Conservation (phyloP, 2,888 invertebrate species). For the Coremacera marginata region DNA sequence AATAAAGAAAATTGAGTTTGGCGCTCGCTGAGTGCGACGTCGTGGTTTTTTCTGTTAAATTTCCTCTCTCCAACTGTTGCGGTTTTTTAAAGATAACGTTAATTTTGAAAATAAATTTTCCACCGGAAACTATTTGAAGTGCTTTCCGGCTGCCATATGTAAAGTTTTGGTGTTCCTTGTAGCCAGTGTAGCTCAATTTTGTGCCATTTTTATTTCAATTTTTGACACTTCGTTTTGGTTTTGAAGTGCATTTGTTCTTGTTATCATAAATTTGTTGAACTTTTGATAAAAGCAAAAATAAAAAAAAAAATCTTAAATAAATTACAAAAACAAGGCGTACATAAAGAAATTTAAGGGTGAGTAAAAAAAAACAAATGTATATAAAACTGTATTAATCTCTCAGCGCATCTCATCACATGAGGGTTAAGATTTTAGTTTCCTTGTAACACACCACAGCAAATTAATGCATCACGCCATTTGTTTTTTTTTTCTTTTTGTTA, state of each 20-base stretch:
- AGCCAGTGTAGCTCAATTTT: neutral
- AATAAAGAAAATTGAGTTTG: neutral
- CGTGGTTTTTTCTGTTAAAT: neutral
- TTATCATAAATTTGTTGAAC: too few relatives aligned
- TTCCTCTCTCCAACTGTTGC: neutral
- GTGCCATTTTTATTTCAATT: neutral
- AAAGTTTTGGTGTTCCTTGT: neutral
- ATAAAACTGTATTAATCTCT: too few relatives aligned
- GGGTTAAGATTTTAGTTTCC: too few relatives aligned
- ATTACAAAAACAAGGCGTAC: neutral
- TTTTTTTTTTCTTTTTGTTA: too few relatives aligned
- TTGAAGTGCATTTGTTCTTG: neutral
- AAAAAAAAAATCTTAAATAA: neutral
- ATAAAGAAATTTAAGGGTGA: too few relatives aligned
- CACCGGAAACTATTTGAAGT: constrained; percentile 16
- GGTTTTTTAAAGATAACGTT: neutral
- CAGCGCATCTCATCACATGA: too few relatives aligned
- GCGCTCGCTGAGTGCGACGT: constrained; percentile 4
- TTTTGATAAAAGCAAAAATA: neutral
- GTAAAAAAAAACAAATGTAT: too few relatives aligned
- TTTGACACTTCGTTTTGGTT: too few relatives aligned
- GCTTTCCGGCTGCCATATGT: constrained; percentile 8
- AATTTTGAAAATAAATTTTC: constrained; percentile 24
- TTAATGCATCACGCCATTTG: too few relatives aligned
- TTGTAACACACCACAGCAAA: too few relatives aligned